These are phyloP conservation scores for Anguilla anguilla DNA, from an alignment of 2,797 vertebrate genomes.

Conservation along the genomic window DNA sequence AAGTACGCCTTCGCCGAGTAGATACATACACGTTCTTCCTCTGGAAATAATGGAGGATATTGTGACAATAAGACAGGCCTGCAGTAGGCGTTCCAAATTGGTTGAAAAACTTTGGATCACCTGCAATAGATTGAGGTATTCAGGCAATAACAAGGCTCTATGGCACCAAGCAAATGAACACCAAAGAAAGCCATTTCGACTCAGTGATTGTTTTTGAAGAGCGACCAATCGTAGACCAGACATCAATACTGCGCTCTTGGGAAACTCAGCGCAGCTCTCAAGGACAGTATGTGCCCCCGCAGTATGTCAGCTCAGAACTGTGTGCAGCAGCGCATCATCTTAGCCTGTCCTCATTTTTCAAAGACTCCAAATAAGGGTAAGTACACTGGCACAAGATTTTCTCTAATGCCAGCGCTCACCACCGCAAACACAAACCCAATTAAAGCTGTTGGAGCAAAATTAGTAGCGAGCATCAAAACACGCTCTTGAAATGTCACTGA, in stretches of 20 bases:
- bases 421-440: conserved; percentile 5
- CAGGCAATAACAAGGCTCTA: not conserved
- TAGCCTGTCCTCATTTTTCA: not conserved
- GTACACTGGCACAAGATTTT: not conserved
- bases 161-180: not conserved
- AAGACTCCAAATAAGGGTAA: not conserved
- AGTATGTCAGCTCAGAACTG: not conserved
- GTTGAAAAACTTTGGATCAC: not conserved
- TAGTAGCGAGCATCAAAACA: conserved; percentile 1
- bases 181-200: not conserved
- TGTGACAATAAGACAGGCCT: not conserved
- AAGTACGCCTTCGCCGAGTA: not conserved
- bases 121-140: not conserved
- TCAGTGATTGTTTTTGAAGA: conserved; percentile 8
- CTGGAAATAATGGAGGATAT: not conserved
- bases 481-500: conserved; percentile 24
- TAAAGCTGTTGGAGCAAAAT: not conserved
- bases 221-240: not conserved
- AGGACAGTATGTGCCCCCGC: not conserved
- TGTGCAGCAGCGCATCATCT: not conserved
- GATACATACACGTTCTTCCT: not conserved
- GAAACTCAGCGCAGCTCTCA: not conserved
- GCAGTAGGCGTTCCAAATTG: not conserved
- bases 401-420: not conserved
- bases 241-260: not conserved